Percentiles rank a stretch among this genome's conserved stretches.
Conservation (phyloP, 92 coral and sea anemone species). For the Epizoanthus ramosus region DNA sequence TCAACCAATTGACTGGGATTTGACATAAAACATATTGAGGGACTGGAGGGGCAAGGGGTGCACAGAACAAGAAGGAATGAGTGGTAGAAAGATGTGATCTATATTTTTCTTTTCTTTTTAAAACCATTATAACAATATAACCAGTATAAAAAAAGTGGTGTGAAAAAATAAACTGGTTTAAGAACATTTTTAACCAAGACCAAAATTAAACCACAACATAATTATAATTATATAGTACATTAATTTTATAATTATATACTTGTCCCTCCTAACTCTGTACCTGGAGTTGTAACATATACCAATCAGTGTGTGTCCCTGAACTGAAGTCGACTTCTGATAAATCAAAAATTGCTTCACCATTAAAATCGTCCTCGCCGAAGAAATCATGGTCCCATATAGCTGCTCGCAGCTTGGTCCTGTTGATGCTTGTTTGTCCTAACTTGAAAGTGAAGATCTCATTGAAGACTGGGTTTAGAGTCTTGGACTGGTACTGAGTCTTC, state of each 20-base stretch:
- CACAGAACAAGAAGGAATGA: too few species aligned
- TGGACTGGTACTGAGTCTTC: constrained; percentile 87
- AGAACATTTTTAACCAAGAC: too few species aligned
- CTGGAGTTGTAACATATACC: constrained; percentile 96
- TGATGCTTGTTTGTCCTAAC: constrained; percentile 68
- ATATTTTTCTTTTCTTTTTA: too few species aligned
- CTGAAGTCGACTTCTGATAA: constrained; percentile 74
- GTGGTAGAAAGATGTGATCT: too few species aligned
- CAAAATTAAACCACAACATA: too few species aligned
- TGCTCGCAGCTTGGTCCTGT: constrained; percentile 76
- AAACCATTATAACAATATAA: too few species aligned
- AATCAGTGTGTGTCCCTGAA: constrained; percentile 79
- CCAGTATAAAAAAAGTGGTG: too few species aligned
- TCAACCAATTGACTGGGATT: too few species aligned
- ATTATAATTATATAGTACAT: too few species aligned
- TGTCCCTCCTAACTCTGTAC: constrained; percentile 27
- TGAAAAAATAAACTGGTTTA: too few species aligned
- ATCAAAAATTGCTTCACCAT: constrained; percentile 93
- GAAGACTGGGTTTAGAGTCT: constrained; percentile 91
- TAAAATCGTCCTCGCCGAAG: constrained; percentile 97
- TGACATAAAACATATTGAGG: too few species aligned
- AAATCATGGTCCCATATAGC: constrained; percentile 93
- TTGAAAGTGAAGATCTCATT: constrained; percentile 91
- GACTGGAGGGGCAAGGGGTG: too few species aligned
- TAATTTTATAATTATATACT: not conserved